Evolutionary conservation across 2,797 vertebrate species (phyloP), one percentile per base, ranked within the genome.

Genomic region (Discoglossus pictus): DNA sequence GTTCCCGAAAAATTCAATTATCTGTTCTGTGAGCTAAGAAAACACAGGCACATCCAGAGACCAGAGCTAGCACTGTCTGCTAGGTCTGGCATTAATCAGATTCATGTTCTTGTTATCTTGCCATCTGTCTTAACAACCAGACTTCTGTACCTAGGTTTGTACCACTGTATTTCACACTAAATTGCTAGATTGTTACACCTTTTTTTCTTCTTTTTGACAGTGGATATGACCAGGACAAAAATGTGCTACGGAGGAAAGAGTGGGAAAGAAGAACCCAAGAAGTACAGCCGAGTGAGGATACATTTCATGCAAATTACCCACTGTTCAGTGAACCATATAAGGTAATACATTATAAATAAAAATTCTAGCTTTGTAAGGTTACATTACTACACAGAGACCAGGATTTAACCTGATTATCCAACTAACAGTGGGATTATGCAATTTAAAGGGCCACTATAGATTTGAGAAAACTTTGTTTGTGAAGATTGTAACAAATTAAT

Each of bases 261-360:
- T 86, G 88, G 78, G 89, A 91, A 69, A 84, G 83, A 73, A 87
- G 87, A 78, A 91, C 80, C 72, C 89, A 90, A 78, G 88, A 91
- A 61, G 55, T 81, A 11, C 87, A 89, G 38, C 87, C 88, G 77
- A 84, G 88, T 71, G 85, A 89, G 23, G 77, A 80, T 43, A 0
- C 76, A 0, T 88, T 90, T 77, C 85, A 75, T 72, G 79, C 46
- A 0, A 85, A 81, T 79, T 88, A 90, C 71, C 89, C 88, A 31
- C 90, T 91, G 74, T 91, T 91, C 83, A 90, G 87, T 59, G 89
- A 90, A 79, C 90, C 89, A 0, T 91, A 90, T 73, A 91, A 91
- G 88, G 90, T 91, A 89, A 40, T 25, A 9, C 11, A 50, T 2
- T 6, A 15, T 17, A 20, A 44, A 9, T 5, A 13, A 15, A 2